Conservation (phyloP, 2,888 invertebrate species). For the Hydropsyche betteni region DNA sequence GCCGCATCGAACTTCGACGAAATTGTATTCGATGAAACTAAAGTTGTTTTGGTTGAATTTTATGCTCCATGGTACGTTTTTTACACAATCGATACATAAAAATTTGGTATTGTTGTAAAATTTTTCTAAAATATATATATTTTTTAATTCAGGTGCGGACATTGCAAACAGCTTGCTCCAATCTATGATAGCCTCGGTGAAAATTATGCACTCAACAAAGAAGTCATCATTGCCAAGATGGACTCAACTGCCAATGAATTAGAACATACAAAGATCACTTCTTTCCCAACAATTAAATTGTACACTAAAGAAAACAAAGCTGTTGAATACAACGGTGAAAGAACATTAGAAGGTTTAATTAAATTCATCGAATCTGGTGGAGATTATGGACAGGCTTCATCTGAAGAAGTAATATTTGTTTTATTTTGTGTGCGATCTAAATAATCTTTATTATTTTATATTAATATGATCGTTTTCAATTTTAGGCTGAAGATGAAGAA, state of each 20-base stretch:
- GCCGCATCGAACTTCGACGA: conserved; percentile 96
- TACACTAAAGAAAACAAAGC: conserved; percentile 94
- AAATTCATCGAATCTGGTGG: conserved; percentile 96
- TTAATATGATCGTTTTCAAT: conserved; percentile 46
- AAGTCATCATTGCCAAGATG: conserved; percentile 96
- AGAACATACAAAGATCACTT: conserved; percentile 92
- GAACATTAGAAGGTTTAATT: conserved; percentile 90
- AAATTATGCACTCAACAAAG: conserved; percentile 84
- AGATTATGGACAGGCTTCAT: conserved; percentile 75
- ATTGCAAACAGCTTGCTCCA: conserved; percentile 97
- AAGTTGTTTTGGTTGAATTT: conserved; percentile 97
- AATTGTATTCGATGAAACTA: conserved; percentile 85
- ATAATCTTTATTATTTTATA: conserved; percentile 7
- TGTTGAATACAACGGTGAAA: conserved; percentile 90
- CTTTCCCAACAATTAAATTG: conserved; percentile 93
- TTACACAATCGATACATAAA: background rate
- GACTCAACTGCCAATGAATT: conserved; percentile 98
- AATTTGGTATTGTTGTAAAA: background rate
- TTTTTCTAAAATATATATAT: conserved; percentile 3
- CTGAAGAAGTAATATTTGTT: conserved; percentile 63
- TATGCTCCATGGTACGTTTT: conserved; percentile 90
- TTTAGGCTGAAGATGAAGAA: conserved; percentile 71
- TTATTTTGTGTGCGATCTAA: conserved; percentile 9
- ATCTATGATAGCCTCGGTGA: conserved; percentile 97
- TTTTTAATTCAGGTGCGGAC: conserved; percentile 74